Percentiles rank a stretch among this genome's conserved stretches.
These are phyloP conservation scores for Poeciliopsis infans DNA, from an alignment of 2,797 vertebrate species.

Conservation along the genomic window DNA sequence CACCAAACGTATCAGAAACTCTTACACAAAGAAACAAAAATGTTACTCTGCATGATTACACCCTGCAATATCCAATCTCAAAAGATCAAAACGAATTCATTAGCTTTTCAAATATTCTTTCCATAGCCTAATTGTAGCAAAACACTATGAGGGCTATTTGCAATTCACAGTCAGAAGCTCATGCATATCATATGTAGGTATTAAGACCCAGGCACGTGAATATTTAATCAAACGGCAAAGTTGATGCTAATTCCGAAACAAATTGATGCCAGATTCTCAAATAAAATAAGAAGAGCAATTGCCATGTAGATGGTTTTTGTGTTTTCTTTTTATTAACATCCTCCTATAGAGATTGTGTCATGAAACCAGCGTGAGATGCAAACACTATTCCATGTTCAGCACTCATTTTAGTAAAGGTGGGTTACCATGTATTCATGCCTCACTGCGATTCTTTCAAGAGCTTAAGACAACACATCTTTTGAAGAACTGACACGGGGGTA, in stretches of 20 bases:
- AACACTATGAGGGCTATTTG: slow-evolving; percentile 32
- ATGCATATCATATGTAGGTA: slow-evolving; percentile 5
- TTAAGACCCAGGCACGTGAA: slow-evolving; percentile 12
- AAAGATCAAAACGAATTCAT: slow-evolving; percentile 36
- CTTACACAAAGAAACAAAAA: slow-evolving; percentile 3
- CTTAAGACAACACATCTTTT: slow-evolving; percentile 1
- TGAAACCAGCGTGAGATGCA: not conserved
- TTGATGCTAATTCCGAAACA: slow-evolving; percentile 20
- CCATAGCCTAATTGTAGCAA: slow-evolving; percentile 39
- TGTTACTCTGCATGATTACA: slow-evolving; percentile 7
- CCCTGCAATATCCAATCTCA: slow-evolving; percentile 13
- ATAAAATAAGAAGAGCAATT: not conserved
- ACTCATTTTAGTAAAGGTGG: not conserved
- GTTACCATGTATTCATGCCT: not conserved
- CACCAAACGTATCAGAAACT: slow-evolving; percentile 1
- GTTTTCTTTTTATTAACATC: not conserved
- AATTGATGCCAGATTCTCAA: slow-evolving; percentile 24
- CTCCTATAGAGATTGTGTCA: too few species aligned
- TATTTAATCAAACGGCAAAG: slow-evolving; percentile 28
- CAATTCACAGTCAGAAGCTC: slow-evolving; percentile 29
- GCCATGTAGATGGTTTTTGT: slow-evolving; percentile 5
- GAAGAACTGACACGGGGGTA: not conserved
- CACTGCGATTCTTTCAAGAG: not conserved
- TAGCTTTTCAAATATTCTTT: slow-evolving; percentile 25
- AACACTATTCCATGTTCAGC: not conserved